These are phyloP conservation scores for Rhinolophus ferrumequinum DNA, from an alignment of 2,113 vertebrate genomes.

Conservation along the genomic window DNA sequence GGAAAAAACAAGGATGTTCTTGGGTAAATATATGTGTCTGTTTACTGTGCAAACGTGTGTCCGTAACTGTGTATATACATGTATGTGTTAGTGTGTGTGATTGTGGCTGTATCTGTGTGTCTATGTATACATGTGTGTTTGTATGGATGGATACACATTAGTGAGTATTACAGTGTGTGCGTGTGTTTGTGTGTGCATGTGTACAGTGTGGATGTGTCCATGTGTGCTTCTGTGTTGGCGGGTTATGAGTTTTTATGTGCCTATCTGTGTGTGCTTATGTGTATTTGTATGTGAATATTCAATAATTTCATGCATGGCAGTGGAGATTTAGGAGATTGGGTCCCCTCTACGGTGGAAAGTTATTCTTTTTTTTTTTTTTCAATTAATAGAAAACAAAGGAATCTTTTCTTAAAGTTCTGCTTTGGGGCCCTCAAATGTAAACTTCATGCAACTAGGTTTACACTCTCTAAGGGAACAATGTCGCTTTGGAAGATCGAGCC, in stretches of 20 bases:
- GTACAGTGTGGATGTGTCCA: not conserved
- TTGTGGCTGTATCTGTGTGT: not conserved
- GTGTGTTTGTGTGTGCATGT: no score
- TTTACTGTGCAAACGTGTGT: no score
- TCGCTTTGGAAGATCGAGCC: slow-evolving; percentile 30
- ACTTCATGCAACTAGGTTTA: not conserved
- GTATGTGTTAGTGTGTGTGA: not conserved
- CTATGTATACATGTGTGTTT: rapidly evolving
- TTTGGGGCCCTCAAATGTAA: not conserved
- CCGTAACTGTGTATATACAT: rapidly evolving
- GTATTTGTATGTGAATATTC: not conserved
- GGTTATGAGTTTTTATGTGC: rapidly evolving
- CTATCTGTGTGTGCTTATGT: not conserved
- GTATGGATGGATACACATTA: rapidly evolving
- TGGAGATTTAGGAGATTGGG: not conserved
- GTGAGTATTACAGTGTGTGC: not conserved
- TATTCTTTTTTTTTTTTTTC: not conserved
- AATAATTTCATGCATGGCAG: not conserved
- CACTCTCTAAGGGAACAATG: not conserved
- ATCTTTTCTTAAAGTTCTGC: slow-evolving; percentile 44
- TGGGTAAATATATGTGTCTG: not conserved
- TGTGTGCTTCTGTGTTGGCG: not conserved
- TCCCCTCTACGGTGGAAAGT: not conserved
- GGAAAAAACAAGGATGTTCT: not conserved
- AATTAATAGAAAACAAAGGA: slow-evolving; percentile 45